These are phyloP conservation scores for Pelobates fuscus DNA, from an alignment of 2,113 vertebrate species.

Conservation along the genomic window DNA sequence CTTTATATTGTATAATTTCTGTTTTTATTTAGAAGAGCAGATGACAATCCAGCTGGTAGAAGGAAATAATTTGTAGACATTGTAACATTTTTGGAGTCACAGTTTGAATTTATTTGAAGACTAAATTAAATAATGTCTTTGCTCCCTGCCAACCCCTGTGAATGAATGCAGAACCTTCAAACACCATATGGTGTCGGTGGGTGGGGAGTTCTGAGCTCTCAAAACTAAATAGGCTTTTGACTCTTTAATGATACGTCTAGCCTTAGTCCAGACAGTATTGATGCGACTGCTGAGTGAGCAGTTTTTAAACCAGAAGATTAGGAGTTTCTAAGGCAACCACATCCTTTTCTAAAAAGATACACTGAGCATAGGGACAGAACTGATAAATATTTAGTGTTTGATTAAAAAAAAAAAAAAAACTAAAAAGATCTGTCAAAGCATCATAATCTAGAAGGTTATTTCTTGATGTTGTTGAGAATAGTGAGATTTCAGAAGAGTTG, in stretches of 20 bases:
- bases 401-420: neutral
- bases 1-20: conserved; percentile 21
- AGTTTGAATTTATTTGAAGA: conserved; percentile 48
- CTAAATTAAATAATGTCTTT: conserved; percentile 47
- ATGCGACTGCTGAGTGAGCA: conserved; percentile 43
- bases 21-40: conserved; percentile 35
- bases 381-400: conserved; percentile 31
- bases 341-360: conserved; percentile 26
- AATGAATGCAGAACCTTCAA: conserved; percentile 31
- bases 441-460: neutral
- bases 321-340: conserved; percentile 46
- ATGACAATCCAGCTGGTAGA: conserved; percentile 44
- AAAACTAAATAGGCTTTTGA: conserved; percentile 49
- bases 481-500: neutral
- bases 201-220: conserved; percentile 28
- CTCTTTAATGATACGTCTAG: conserved; percentile 51
- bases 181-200: conserved; percentile 43
- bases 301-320: conserved; percentile 42
- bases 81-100: conserved; percentile 32
- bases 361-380: conserved; percentile 9
- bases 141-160: conserved; percentile 25
- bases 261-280: conserved; percentile 38
- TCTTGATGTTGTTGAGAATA: neutral
- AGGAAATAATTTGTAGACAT: conserved; percentile 40
- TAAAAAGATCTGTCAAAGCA: neutral